Percentiles rank a stretch among this genome's conserved stretches.
These are phyloP conservation scores for Micronycteris hirsuta DNA, from an alignment of 2,113 vertebrate species.

Conservation along the genomic window DNA sequence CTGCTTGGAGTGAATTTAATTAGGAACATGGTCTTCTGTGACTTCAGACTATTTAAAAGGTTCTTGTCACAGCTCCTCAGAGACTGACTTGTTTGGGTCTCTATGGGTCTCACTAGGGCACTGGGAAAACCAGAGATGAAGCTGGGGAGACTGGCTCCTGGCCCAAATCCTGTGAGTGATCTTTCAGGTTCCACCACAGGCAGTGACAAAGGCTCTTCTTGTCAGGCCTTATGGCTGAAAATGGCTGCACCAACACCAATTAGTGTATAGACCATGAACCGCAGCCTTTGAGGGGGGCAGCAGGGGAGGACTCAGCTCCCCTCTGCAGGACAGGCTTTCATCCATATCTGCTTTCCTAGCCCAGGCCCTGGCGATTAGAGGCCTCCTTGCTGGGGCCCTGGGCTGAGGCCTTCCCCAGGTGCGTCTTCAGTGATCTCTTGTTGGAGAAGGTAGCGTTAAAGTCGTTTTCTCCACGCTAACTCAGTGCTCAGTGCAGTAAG, in stretches of 20 bases:
- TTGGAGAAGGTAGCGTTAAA: background rate
- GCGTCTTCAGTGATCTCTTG: background rate
- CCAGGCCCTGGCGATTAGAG: background rate
- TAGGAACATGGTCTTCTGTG: background rate
- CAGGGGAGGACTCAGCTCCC: background rate
- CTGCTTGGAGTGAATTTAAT: background rate
- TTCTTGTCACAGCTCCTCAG: background rate
- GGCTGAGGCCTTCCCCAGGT: background rate
- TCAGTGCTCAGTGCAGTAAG: background rate
- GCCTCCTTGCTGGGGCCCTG: background rate
- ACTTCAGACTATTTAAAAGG: background rate
- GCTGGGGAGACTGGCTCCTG: background rate
- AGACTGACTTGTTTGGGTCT: background rate
- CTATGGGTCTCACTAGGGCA: background rate
- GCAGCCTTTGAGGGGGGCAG: background rate
- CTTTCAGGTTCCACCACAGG: background rate
- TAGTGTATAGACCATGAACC: background rate
- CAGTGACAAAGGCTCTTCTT: background rate
- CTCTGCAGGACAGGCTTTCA: background rate
- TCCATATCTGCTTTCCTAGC: background rate
- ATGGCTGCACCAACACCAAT: background rate
- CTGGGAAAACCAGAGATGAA: background rate
- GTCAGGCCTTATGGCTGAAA: background rate
- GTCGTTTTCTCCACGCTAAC: background rate
- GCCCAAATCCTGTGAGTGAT: background rate